Conservation (phyloP, 2,888 invertebrate species). For the Diachrysia chrysitis region DNA sequence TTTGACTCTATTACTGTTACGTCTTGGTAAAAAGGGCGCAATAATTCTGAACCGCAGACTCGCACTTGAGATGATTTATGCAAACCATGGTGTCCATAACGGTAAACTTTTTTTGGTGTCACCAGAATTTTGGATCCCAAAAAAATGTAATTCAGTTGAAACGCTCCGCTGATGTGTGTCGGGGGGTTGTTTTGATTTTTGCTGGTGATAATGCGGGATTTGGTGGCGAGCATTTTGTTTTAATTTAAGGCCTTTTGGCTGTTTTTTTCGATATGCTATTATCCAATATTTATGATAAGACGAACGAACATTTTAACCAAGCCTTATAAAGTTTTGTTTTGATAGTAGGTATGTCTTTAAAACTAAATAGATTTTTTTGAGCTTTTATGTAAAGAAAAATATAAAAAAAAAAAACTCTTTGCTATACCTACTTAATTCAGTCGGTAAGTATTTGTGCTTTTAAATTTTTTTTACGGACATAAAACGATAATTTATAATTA, state of each 20-base stretch:
- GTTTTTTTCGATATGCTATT: background rate
- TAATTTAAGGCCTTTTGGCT: slow-evolving; percentile 23
- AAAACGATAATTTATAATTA: too few relatives aligned
- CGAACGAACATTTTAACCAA: background rate
- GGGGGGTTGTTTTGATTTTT: slow-evolving; percentile 61
- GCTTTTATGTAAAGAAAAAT: too few relatives aligned
- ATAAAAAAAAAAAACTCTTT: too few relatives aligned
- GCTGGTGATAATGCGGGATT: slow-evolving; percentile 41
- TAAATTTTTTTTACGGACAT: too few relatives aligned
- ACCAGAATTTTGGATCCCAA: slow-evolving; percentile 59
- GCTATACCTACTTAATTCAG: too few relatives aligned
- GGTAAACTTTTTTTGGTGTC: slow-evolving; percentile 73
- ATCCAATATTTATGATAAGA: background rate
- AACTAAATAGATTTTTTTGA: too few relatives aligned
- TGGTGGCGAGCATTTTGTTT: slow-evolving; percentile 44
- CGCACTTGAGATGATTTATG: slow-evolving; percentile 85
- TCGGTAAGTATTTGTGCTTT: too few relatives aligned
- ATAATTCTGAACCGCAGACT: slow-evolving; percentile 60
- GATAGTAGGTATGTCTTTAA: too few relatives aligned
- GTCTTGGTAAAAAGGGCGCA: slow-evolving; percentile 57
- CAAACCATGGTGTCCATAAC: slow-evolving; percentile 81
- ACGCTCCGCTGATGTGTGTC: slow-evolving; percentile 47
- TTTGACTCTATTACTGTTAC: slow-evolving; percentile 21
- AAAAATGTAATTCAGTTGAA: slow-evolving; percentile 64
- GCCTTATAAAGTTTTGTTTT: too few relatives aligned